A percentile compares a stretch with the other conserved stretches of the same genome.
Conservation (phyloP, 2,888 invertebrate species). For the Catocala sponsa region DNA sequence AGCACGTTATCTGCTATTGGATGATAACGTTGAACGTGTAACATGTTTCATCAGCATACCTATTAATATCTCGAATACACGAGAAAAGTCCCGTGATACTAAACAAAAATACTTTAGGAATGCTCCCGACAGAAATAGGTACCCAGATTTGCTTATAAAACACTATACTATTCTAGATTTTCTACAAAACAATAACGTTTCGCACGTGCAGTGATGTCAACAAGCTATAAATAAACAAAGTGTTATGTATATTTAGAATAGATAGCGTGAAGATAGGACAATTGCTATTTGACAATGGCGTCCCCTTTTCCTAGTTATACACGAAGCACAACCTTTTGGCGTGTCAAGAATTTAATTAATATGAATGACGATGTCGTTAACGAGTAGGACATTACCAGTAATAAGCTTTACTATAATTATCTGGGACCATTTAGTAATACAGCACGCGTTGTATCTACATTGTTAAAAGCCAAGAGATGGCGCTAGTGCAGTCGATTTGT, state of each 20-base stretch:
- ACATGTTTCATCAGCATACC: too few relatives aligned
- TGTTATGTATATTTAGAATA: not conserved
- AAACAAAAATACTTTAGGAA: not conserved
- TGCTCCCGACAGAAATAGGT: not conserved
- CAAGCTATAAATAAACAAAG: not conserved
- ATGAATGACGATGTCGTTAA: too few relatives aligned
- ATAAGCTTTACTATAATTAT: too few relatives aligned
- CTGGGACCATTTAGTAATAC: too few relatives aligned
- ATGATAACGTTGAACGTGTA: too few relatives aligned
- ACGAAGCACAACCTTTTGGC: too few relatives aligned
- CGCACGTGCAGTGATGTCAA: not conserved
- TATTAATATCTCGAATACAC: too few relatives aligned
- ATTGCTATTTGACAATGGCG: not conserved
- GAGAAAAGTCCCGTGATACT: not conserved
- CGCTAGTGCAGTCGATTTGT: slow-evolving; percentile 9
- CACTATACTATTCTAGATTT: not conserved
- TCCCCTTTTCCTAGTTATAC: not conserved
- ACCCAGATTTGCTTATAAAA: not conserved
- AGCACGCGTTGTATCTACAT: not conserved
- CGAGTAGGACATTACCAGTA: too few relatives aligned
- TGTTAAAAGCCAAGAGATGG: slow-evolving; percentile 24
- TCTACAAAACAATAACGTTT: slow-evolving; percentile 1
- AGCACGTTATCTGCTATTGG: too few relatives aligned
- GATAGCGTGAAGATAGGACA: not conserved
- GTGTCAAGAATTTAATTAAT: too few relatives aligned